A percentile compares a stretch with the other conserved stretches of the same genome.
Conservation (phyloP, 2,888 invertebrate species). For the Coleophora deauratella region DNA sequence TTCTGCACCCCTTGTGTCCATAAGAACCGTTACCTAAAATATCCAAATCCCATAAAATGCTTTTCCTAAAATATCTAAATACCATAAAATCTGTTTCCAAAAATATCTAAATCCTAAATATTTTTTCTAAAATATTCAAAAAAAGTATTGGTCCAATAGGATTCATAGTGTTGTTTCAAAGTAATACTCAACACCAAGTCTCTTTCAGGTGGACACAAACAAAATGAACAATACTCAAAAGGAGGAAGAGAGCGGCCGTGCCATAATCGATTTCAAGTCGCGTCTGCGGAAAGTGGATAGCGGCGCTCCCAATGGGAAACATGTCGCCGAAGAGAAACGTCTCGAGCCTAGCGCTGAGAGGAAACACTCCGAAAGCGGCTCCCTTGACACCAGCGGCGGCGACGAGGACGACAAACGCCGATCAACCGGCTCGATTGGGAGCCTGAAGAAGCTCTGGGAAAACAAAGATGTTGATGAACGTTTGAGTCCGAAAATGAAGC, state of each 20-base stretch:
- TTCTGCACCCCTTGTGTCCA: too few species aligned
- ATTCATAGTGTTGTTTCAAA: too few species aligned
- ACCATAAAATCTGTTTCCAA: too few species aligned
- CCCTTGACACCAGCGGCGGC: constrained; percentile 48
- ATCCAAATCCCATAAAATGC: too few species aligned
- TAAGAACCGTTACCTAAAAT: too few species aligned
- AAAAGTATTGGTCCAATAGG: too few species aligned
- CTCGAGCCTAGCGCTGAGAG: not conserved
- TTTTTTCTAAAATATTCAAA: too few species aligned
- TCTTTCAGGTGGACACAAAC: constrained; percentile 74
- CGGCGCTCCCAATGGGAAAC: constrained; percentile 41
- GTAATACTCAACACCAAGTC: too few species aligned
- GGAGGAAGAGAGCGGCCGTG: constrained; percentile 61
- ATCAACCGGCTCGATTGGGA: constrained; percentile 94
- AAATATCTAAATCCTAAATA: too few species aligned
- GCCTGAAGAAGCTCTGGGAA: constrained; percentile 94
- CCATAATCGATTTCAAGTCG: constrained; percentile 89
- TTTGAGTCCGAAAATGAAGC: constrained; percentile 77
- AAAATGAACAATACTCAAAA: constrained; percentile 54
- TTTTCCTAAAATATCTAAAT: too few species aligned
- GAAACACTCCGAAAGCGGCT: constrained; percentile 47
- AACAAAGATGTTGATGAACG: constrained; percentile 80
- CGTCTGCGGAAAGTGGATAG: constrained; percentile 86
- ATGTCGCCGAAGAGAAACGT: constrained; percentile 18
- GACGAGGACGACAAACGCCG: constrained; percentile 89